phyloP scores from a whole-genome alignment of 1,140 invertebrate species.

The Gonioctena quinquepunctata region DNA sequence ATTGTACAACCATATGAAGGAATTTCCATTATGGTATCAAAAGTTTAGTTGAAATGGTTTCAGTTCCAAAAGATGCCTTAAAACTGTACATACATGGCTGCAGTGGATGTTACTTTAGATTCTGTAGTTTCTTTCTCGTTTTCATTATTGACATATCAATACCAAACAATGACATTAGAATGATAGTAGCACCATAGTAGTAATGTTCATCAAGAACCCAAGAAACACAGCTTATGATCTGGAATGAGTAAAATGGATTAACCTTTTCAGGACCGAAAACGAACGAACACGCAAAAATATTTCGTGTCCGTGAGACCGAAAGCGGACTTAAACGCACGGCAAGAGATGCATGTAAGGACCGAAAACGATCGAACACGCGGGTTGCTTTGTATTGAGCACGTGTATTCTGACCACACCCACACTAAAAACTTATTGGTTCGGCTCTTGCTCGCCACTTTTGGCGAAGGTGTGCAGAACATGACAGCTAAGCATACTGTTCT shows the following conservation, averaged over 20 bases:
- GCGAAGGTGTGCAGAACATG: too few relatives aligned
- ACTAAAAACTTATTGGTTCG: too few relatives aligned
- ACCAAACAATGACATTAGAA: constrained; percentile 84
- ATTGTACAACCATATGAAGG: constrained; percentile 78
- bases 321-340: too few relatives aligned
- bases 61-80: constrained; percentile 52
- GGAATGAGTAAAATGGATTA: constrained; percentile 96
- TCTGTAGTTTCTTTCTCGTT: constrained; percentile 79
- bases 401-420: too few relatives aligned
- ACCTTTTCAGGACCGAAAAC: too few relatives aligned
- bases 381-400: too few relatives aligned
- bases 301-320: too few relatives aligned
- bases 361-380: too few relatives aligned
- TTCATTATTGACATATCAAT: constrained; percentile 81
- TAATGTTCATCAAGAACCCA: constrained; percentile 84
- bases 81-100: constrained; percentile 67
- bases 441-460: too few relatives aligned
- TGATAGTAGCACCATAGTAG: constrained; percentile 85
- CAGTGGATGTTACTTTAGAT: constrained; percentile 72
- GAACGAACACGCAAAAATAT: too few relatives aligned
- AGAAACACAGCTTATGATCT: constrained; percentile 81
- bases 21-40: constrained; percentile 83
- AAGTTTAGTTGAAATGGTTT: constrained; percentile 60
- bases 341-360: too few relatives aligned
- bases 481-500: too few relatives aligned